phyloP scores from a whole-genome alignment of 2,888 invertebrate genomes.

The Ectobius pallidus region DNA sequence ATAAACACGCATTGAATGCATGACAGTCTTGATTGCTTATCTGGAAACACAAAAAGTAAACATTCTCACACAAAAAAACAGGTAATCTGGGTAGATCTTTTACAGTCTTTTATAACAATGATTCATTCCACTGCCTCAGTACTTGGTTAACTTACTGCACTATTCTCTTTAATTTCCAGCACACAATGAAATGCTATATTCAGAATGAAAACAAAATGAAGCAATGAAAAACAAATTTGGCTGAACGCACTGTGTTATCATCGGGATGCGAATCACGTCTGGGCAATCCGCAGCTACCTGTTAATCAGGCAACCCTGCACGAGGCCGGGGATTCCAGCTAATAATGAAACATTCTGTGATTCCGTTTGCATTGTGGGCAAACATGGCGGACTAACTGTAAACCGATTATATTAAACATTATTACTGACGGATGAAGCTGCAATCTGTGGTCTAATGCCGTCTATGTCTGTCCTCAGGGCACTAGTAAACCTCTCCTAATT shows the following conservation, averaged over 20 bases:
- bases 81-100: no score
- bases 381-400: conserved; percentile 16
- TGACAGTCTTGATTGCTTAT: no score
- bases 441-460: conserved; percentile 6
- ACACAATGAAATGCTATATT: no score
- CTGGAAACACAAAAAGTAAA: no score
- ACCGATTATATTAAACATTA: conserved; percentile 31
- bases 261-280: conserved; percentile 6
- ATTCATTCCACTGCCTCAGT: no score
- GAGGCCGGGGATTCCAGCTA: not conserved
- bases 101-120: no score
- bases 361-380: conserved; percentile 19
- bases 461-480: not conserved
- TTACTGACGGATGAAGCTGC: conserved; percentile 14
- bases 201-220: no score
- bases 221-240: no score
- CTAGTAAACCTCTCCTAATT: conserved; percentile 1
- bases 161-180: no score
- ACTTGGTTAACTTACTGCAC: no score
- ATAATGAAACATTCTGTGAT: conserved; percentile 25
- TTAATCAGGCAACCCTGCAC: not conserved
- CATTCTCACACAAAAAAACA: no score
- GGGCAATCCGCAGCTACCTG: not conserved
- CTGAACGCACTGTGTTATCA: not conserved
- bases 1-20: no score